Percentiles rank a stretch among this genome's conserved stretches.
Conservation (phyloP, 53 echinoderm and acorn worm genomes). For the Holothuria scabra region DNA sequence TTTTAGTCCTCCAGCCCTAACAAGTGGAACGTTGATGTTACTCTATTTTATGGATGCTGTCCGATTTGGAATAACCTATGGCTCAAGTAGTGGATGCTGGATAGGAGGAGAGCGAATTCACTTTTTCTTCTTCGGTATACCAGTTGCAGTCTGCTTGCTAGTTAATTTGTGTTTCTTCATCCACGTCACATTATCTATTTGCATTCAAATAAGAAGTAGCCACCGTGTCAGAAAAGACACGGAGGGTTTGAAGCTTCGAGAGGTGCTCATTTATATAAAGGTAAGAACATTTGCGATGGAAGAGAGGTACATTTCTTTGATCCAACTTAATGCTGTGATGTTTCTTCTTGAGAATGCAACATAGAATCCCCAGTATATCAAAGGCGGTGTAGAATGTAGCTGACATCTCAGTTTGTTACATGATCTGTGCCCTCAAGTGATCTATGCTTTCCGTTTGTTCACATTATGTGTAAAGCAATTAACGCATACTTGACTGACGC, state of each 20-base stretch:
- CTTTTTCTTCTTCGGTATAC: slow-evolving; percentile 28
- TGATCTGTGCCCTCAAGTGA: too few relatives aligned
- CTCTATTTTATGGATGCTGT: neutral
- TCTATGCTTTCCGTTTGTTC: too few relatives aligned
- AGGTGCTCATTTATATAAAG: slow-evolving; percentile 4
- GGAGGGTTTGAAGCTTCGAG: neutral
- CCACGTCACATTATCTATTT: slow-evolving; percentile 7
- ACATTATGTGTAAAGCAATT: too few relatives aligned
- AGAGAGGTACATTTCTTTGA: too few relatives aligned
- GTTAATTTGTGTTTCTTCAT: neutral
- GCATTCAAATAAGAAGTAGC: neutral
- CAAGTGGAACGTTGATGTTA: neutral
- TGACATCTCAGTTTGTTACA: too few relatives aligned
- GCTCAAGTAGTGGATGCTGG: slow-evolving; percentile 25
- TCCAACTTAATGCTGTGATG: too few relatives aligned
- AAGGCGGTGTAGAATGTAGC: too few relatives aligned
- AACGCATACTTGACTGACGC: too few relatives aligned
- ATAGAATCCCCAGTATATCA: too few relatives aligned
- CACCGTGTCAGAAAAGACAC: neutral
- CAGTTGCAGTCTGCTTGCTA: neutral
- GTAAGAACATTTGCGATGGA: too few relatives aligned
- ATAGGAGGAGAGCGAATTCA: slow-evolving; percentile 16
- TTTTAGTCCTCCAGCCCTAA: neutral
- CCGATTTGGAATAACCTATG: slow-evolving; percentile 13
- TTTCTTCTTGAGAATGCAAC: too few relatives aligned